Evolutionary conservation across 2,888 invertebrate genomes (phyloP), one percentile per base, ranked within the genome.

Genomic region (Hypsopygia costalis): DNA sequence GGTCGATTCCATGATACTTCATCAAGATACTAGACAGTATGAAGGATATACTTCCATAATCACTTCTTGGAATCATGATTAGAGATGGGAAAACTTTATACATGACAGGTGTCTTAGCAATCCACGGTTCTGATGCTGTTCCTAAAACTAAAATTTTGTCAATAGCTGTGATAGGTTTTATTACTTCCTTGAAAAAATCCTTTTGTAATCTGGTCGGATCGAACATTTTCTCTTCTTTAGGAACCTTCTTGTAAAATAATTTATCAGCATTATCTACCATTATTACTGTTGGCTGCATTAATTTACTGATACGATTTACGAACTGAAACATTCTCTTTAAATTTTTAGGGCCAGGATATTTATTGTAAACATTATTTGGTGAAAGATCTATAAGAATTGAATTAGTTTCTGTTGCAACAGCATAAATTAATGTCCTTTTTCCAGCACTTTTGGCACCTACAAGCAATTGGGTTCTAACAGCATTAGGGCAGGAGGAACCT

Each of bases 311-410:
- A 88, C 92, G 95, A 34, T 90, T 90, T 0, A 96, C 81, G 12
- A 92, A 88, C 46, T 91, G 89, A 45, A 93, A 88, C 54, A 96
- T 85, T 72, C 90, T 91, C 56, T 92, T 92, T 41, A 93, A 76
- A 1, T 92, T 92, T 61, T 92, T 92, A 49, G 92, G 91, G 0
- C 93, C 93, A 1, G 90, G 88, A 68, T 94, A 95, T 74, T 94
- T 93, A 34, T 92, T 91, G 9, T 89, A 92, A 4, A 94, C 81
- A 51, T 92, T 92, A 32, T 90, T 77, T 0, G 95, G 93, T 0
- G 94, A 93, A 8, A 96, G 75, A 60, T 96, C 95, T 64, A 96
- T 93, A 8, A 96, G 71, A 30, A 94, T 92, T 3, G 95, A 92
- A 36, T 93, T 92, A 0, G 93, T 91, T 77, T 95, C 94, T 1